Base-by-base conservation (phyloP, 2,797 vertebrate genomes). In the Hypotaenidia philippensis region DNA sequence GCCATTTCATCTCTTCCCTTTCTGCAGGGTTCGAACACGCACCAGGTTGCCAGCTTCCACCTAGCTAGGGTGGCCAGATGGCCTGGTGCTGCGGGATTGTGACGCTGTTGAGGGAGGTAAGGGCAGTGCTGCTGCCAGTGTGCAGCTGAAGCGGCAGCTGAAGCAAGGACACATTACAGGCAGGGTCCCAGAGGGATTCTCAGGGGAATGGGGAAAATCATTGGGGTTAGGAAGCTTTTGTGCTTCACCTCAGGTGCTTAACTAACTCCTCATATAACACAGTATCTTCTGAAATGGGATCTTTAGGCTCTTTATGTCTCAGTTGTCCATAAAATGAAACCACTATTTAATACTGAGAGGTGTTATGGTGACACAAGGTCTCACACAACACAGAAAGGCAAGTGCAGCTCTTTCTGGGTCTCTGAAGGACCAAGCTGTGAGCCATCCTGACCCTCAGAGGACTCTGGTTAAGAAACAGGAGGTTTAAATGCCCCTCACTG, bases 361-460 rank as follows among this genome's bases (percentile, higher is more conserved):
- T 22, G 29, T 49, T 82, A 13, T 2, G 22, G 64, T 36, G 64
- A 26, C 63, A 61, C 1, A 3, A 50, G 68, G 63, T 59, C 83
- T 91, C 59, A 45, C 41, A 57, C 55, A 44, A 9, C 38, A 74
- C 26, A 53, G 57, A 59, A 80, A 90, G 65, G 32, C 38, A 60
- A 84, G 59, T 29, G 47, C 72, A 61, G 36, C 72, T 91, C 84
- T 90, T 93, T 74, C 16, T 36, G 34, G 41, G 50, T 74, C 72
- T 61, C 87, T 44, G 15, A 59, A 86, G 50, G 22, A 4, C 65
- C 20, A 19, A 74, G 71, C 40, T 83, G 38, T 84, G 95, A 83
- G 63, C 91, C 91, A 90, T 21, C 40, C 82, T 47, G 32, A 75
- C 76, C 59, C 77, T 93, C 76, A 68, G 55, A 91, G 87, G 89